These are phyloP conservation scores for Sebastes oblongus DNA, from an alignment of 2,797 vertebrate species.

Conservation along the genomic window DNA sequence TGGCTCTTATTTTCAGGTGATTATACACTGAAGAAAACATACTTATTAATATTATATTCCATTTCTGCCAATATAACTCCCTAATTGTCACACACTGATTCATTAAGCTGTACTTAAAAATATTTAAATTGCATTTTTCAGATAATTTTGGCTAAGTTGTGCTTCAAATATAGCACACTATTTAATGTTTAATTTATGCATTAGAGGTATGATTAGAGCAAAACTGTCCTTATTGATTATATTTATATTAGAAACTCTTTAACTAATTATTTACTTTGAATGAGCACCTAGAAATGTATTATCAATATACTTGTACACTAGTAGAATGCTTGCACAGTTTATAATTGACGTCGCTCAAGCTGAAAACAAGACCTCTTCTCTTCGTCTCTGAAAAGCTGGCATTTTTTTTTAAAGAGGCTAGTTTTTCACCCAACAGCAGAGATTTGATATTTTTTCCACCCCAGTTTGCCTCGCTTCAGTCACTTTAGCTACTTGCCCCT, in stretches of 20 bases:
- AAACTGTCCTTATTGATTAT: background rate
- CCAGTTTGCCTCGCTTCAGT: background rate
- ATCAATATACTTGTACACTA: background rate
- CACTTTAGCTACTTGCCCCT: slow-evolving; percentile 14
- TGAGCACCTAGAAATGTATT: background rate
- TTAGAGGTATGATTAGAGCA: background rate
- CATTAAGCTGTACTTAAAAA: background rate
- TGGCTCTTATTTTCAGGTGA: no score
- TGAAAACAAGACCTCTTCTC: background rate
- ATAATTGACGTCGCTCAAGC: background rate
- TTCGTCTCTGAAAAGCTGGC: background rate
- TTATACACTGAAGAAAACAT: no score
- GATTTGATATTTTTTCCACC: background rate
- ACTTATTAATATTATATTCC: no score
- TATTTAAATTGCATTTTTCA: background rate
- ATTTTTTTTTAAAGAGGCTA: background rate
- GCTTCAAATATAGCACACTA: background rate
- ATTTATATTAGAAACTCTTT: background rate
- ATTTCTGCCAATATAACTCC: no score
- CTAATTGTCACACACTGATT: no score
- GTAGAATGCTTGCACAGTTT: background rate
- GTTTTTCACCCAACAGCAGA: slow-evolving; percentile 36
- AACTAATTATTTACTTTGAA: background rate
- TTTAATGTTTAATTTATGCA: background rate
- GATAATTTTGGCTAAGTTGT: background rate